Conservation (phyloP, 30 jellyfish, hydroid and myxozoan genomes). For the Chrysaora quinquecirrha region DNA sequence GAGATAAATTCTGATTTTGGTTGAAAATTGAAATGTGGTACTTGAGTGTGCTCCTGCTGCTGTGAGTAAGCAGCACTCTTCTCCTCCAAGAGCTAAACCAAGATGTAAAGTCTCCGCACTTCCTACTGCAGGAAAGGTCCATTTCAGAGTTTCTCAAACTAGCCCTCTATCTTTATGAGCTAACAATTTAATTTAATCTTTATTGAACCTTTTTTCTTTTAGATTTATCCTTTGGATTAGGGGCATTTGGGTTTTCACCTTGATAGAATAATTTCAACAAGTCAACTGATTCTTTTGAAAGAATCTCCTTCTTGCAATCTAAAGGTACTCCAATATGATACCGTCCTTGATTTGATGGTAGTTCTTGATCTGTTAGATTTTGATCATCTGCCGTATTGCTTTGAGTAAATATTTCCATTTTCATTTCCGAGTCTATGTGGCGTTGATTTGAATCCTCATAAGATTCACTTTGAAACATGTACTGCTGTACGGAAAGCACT, state of each 20-base stretch:
- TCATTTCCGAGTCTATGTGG: too few relatives aligned
- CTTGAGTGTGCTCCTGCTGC: too few relatives aligned
- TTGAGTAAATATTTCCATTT: background rate
- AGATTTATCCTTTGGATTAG: slow-evolving; percentile 71
- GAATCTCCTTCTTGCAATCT: slow-evolving; percentile 53
- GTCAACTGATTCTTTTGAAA: slow-evolving; percentile 65
- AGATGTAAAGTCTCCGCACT: too few relatives aligned
- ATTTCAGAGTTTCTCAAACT: too few relatives aligned
- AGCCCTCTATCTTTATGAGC: too few relatives aligned
- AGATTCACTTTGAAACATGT: background rate
- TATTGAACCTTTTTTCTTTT: slow-evolving; percentile 24
- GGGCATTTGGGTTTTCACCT: slow-evolving; percentile 92
- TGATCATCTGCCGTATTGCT: background rate
- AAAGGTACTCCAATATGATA: background rate
- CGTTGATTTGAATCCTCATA: background rate
- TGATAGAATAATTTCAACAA: slow-evolving; percentile 75
- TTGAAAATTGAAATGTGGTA: too few relatives aligned
- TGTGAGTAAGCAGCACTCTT: too few relatives aligned
- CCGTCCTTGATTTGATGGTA: background rate
- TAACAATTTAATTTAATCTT: too few relatives aligned
- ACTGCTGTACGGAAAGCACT: slow-evolving; percentile 53
- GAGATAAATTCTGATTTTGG: too few relatives aligned
- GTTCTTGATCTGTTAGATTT: background rate
- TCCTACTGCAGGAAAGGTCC: too few relatives aligned
- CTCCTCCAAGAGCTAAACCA: too few relatives aligned